Evolutionary conservation across 2,113 vertebrate species (phyloP).

Genomic region (Drymodes brunneopygia): DNA sequence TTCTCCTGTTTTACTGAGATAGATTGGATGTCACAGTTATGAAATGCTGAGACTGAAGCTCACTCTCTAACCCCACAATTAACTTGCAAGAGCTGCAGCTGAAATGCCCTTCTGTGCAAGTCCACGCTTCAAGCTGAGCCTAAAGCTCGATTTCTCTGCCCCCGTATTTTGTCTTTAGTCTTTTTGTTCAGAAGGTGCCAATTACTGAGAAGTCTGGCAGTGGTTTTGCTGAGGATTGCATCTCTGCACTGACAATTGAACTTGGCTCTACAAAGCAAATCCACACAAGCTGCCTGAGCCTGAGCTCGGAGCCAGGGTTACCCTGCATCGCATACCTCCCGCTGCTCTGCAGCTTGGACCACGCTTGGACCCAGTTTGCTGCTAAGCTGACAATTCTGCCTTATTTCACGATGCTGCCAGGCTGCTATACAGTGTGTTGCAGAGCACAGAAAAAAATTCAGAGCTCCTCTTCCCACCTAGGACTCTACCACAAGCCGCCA

Average conservation of each 20-base stretch:
- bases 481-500: background rate
- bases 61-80: background rate
- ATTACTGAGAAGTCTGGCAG: background rate
- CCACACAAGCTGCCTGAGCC: background rate
- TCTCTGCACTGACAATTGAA: background rate
- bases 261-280: background rate
- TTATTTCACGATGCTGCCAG: fast-evolving
- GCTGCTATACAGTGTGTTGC: background rate
- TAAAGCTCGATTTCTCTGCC: background rate
- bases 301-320: fast-evolving
- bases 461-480: background rate
- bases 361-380: fast-evolving
- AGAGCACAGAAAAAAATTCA: background rate
- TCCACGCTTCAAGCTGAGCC: fast-evolving
- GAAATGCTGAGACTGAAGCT: background rate
- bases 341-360: background rate
- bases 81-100: background rate
- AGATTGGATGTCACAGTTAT: background rate
- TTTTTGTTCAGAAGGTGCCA: slow-evolving; percentile 17
- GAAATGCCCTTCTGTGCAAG: background rate
- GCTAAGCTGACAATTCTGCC: background rate
- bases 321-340: fast-evolving
- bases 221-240: background rate
- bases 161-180: background rate
- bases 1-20: background rate